phyloP scores from a whole-genome alignment of 2,888 invertebrate genomes.

The Bedellia somnulentella region DNA sequence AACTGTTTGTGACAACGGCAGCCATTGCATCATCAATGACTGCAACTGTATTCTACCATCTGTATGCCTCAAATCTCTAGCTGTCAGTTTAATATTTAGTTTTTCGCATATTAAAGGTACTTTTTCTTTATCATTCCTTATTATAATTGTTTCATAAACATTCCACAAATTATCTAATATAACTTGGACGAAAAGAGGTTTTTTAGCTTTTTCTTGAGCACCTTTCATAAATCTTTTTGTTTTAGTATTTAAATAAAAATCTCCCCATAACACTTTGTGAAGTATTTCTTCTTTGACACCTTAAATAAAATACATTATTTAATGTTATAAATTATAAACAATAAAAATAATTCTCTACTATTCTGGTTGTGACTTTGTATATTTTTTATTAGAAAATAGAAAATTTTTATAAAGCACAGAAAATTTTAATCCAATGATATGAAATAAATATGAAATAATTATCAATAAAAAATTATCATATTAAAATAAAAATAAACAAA shows the following conservation, averaged over 20 bases:
- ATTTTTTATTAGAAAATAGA: too few species aligned
- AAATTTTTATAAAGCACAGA: too few species aligned
- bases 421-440: too few species aligned
- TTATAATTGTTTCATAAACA: constrained; percentile 80
- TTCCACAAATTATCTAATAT: constrained; percentile 90
- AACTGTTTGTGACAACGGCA: constrained; percentile 82
- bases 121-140: constrained; percentile 76
- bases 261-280: constrained; percentile 88
- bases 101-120: constrained; percentile 71
- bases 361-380: too few species aligned
- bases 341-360: too few species aligned
- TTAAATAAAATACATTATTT: constrained; percentile 16
- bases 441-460: too few species aligned
- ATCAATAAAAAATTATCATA: too few species aligned
- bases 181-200: constrained; percentile 90
- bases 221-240: constrained; percentile 82
- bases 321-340: too few species aligned
- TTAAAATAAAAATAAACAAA: too few species aligned
- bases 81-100: constrained; percentile 73
- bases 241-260: constrained; percentile 85
- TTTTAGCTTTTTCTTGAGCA: constrained; percentile 89
- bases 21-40: constrained; percentile 85
- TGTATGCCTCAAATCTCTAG: constrained; percentile 76
- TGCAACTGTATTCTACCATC: constrained; percentile 79
- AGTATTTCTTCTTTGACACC: constrained; percentile 74